phyloP scores from a whole-genome alignment of 2,888 invertebrate species.

The Pharmacophagus antenor region DNA sequence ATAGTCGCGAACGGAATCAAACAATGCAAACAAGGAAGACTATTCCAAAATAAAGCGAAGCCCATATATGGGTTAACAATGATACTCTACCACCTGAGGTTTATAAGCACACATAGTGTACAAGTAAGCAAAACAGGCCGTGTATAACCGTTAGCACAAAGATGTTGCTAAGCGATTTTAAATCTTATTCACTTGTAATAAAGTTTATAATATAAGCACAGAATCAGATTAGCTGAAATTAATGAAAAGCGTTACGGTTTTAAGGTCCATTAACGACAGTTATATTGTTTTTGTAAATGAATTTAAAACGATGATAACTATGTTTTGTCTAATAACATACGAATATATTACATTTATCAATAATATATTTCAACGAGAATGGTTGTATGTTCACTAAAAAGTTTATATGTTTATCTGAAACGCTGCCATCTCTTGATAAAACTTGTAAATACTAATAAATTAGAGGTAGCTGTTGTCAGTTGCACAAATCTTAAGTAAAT shows the following conservation, averaged over 20 bases:
- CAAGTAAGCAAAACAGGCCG: conserved; percentile 3
- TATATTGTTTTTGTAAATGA: no score
- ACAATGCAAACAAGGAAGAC: conserved; percentile 54
- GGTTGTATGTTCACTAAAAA: no score
- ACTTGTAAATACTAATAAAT: no score
- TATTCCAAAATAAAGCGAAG: conserved; percentile 53
- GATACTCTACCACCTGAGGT: conserved; percentile 28
- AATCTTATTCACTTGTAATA: background rate
- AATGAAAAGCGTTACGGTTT: background rate
- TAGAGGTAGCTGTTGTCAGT: no score
- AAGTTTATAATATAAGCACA: background rate
- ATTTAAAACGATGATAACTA: no score
- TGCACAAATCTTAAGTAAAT: no score
- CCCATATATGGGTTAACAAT: conserved; percentile 42
- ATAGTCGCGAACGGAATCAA: conserved; percentile 42
- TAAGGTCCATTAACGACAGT: background rate
- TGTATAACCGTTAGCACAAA: background rate
- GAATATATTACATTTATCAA: no score
- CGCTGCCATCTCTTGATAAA: no score
- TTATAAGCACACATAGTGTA: conserved; percentile 25
- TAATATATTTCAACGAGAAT: no score
- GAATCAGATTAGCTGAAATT: background rate
- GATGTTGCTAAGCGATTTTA: background rate
- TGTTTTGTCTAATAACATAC: no score
- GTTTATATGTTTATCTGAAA: no score